Evolutionary conservation across 2,113 vertebrate species (phyloP).

Genomic region (Chaenogobius annularis): DNA sequence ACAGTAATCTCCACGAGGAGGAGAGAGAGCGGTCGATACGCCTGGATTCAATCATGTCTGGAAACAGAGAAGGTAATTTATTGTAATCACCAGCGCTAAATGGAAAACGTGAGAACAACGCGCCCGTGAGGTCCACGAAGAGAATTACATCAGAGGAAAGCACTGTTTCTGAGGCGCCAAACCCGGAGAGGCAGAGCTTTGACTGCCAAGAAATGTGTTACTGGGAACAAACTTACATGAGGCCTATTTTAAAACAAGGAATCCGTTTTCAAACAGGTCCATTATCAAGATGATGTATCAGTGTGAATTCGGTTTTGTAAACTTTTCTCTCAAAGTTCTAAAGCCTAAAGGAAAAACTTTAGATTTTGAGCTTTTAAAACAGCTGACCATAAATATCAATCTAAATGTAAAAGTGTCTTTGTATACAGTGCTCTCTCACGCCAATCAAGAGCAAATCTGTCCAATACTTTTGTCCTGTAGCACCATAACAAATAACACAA

Average conservation of each 20-base stretch:
- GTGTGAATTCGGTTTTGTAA: too few relatives aligned
- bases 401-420: too few relatives aligned
- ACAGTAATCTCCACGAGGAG: constrained; percentile 68
- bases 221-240: constrained; percentile 15
- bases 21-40: constrained; percentile 61
- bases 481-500: neutral
- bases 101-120: constrained; percentile 73
- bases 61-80: constrained; percentile 70
- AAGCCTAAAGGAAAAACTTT: neutral
- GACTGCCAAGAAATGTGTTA: constrained; percentile 10
- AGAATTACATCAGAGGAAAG: constrained; percentile 49
- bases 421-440: too few relatives aligned
- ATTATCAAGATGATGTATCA: too few relatives aligned
- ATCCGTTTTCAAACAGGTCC: neutral
- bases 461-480: too few relatives aligned
- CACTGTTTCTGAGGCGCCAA: neutral
- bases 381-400: too few relatives aligned
- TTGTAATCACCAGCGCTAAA: constrained; percentile 65
- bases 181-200: constrained; percentile 33
- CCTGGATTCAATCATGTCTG: constrained; percentile 73
- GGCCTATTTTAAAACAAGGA: neutral
- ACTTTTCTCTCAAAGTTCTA: neutral
- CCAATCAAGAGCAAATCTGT: too few relatives aligned
- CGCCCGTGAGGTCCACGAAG: constrained; percentile 64
- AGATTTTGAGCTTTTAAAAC: too few relatives aligned